Evolutionary conservation across 37 sponge, comb jelly and placozoan species (phyloP).

Genomic region (Agelas oroides): DNA sequence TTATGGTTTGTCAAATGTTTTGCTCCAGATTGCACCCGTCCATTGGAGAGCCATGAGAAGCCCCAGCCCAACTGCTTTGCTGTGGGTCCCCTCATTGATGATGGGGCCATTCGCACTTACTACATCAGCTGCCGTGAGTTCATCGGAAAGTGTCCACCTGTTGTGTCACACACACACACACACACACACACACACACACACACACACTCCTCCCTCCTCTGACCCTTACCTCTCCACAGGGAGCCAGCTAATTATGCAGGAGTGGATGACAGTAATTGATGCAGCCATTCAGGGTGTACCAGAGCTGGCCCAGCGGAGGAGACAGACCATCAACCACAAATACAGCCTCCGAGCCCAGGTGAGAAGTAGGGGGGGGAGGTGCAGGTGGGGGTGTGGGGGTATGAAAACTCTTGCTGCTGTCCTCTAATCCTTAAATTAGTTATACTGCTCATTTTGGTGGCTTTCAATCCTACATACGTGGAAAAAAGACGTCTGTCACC

Average conservation of each 20-base stretch:
- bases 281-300: slow-evolving; percentile 92
- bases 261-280: slow-evolving; percentile 94
- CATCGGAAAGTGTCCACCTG: neutral
- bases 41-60: slow-evolving; percentile 77
- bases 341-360: slow-evolving; percentile 22
- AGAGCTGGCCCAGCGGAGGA: slow-evolving; percentile 70
- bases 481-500: too few relatives aligned
- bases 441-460: too few relatives aligned
- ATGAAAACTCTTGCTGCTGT: too few relatives aligned
- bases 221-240: slow-evolving; percentile 31
- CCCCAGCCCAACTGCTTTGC: slow-evolving; percentile 85
- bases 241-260: slow-evolving; percentile 58
- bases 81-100: slow-evolving; percentile 90
- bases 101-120: slow-evolving; percentile 89
- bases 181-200: too few relatives aligned
- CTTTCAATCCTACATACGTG: too few relatives aligned
- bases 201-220: neutral
- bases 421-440: too few relatives aligned
- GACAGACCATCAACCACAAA: slow-evolving; percentile 31
- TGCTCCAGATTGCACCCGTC: slow-evolving; percentile 73
- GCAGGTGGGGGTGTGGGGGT: too few relatives aligned
- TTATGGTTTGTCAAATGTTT: too few relatives aligned
- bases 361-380: neutral
- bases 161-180: neutral
- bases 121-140: slow-evolving; percentile 90